phyloP scores from a whole-genome alignment of 2,113 vertebrate genomes.

The Limanda limanda region DNA sequence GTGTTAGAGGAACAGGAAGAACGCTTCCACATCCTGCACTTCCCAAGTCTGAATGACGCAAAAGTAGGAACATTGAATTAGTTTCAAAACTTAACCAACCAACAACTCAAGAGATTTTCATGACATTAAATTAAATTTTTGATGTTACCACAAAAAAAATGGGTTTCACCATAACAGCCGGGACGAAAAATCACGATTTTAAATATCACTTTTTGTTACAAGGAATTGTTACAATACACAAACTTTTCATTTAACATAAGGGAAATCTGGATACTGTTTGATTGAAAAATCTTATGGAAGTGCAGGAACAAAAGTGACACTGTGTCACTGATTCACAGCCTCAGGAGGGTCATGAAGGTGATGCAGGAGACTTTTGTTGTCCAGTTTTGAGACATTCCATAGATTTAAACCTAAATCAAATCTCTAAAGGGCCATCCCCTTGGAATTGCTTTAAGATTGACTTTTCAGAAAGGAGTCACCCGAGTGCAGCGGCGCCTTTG shows the following conservation, averaged over 20 bases:
- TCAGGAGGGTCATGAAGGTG: background rate
- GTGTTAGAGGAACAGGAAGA: constrained; percentile 58
- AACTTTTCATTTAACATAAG: too few relatives aligned
- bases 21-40: constrained; percentile 39
- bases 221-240: too few relatives aligned
- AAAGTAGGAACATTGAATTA: background rate
- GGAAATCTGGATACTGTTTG: background rate
- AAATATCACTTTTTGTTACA: too few relatives aligned
- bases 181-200: background rate
- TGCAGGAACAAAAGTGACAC: background rate
- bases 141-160: background rate
- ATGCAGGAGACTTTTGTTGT: background rate
- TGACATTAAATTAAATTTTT: background rate
- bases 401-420: constrained; percentile 14
- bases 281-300: background rate
- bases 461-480: constrained; percentile 10
- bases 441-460: constrained; percentile 14
- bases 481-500: background rate
- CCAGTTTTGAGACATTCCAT: background rate
- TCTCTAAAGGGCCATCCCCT: constrained; percentile 19
- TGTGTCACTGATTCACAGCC: background rate
- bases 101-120: background rate
- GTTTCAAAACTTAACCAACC: background rate
- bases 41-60: constrained; percentile 27
- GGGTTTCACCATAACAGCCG: background rate